A percentile compares a stretch with the other conserved stretches of the same genome.
phyloP scores from a whole-genome alignment of 2,113 vertebrate species.

The Grus americana region DNA sequence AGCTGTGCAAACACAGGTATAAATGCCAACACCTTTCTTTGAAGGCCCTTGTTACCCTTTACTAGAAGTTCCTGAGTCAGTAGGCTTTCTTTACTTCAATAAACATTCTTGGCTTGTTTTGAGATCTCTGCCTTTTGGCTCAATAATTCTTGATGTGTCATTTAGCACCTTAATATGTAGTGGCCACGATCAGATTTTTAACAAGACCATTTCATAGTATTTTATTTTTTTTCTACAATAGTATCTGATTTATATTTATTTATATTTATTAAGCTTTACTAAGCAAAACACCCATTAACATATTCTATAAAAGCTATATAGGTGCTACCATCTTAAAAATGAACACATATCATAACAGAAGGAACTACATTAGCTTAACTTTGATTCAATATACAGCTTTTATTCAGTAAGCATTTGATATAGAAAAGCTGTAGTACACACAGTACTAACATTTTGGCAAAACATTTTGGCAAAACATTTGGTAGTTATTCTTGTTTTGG shows the following conservation, averaged over 20 bases:
- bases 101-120: background rate
- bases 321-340: background rate
- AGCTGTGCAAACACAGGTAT: background rate
- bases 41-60: background rate
- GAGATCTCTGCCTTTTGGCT: background rate
- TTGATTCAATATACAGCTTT: background rate
- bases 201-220: fast-evolving
- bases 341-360: background rate
- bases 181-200: background rate
- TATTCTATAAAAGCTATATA: background rate
- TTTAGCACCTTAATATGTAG: background rate
- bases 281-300: background rate
- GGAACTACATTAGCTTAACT: background rate
- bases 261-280: background rate
- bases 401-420: background rate
- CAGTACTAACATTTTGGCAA: background rate
- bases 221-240: background rate
- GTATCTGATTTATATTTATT: background rate
- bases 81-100: background rate
- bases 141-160: background rate
- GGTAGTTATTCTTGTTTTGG: background rate
- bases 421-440: background rate
- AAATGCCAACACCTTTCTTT: background rate
- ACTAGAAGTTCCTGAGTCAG: background rate
- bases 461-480: background rate